phyloP scores from a whole-genome alignment of 2,888 invertebrate genomes.

The Eupithecia abbreviata region DNA sequence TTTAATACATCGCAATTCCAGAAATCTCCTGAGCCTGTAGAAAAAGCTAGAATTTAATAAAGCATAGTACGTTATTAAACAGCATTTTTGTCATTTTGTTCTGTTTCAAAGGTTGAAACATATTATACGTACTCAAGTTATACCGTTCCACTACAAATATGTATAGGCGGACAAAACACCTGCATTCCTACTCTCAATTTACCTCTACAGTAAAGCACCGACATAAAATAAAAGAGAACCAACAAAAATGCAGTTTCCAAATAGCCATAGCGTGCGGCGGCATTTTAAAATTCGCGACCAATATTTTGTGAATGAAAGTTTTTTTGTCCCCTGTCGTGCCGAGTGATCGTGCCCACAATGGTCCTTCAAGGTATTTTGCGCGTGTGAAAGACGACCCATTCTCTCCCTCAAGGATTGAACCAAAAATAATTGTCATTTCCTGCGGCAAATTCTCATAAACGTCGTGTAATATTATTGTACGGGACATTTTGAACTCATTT shows the following conservation, averaged over 20 bases:
- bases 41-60: too few species aligned
- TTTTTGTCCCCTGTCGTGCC: slow-evolving; percentile 64
- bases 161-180: not conserved
- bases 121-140: not conserved
- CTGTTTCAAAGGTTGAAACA: not conserved
- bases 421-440: slow-evolving; percentile 84
- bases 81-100: not conserved
- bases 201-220: slow-evolving; percentile 4
- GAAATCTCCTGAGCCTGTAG: not conserved
- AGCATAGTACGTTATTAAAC: too few species aligned
- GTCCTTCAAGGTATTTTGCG: slow-evolving; percentile 78
- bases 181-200: not conserved
- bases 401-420: slow-evolving; percentile 72
- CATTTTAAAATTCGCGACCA: slow-evolving; percentile 66
- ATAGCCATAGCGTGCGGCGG: slow-evolving; percentile 29
- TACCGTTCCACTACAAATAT: not conserved
- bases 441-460: slow-evolving; percentile 70
- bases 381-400: slow-evolving; percentile 80
- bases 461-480: slow-evolving; percentile 50
- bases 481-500: slow-evolving; percentile 37
- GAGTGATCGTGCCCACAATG: slow-evolving; percentile 66
- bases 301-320: slow-evolving; percentile 82
- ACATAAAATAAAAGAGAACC: slow-evolving; percentile 9
- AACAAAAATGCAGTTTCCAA: slow-evolving; percentile 24
- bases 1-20: not conserved